Percentiles rank a stretch among this genome's conserved stretches.
Conservation (phyloP, 1,140 invertebrate species). For the Rhynchophorus ferrugineus region DNA sequence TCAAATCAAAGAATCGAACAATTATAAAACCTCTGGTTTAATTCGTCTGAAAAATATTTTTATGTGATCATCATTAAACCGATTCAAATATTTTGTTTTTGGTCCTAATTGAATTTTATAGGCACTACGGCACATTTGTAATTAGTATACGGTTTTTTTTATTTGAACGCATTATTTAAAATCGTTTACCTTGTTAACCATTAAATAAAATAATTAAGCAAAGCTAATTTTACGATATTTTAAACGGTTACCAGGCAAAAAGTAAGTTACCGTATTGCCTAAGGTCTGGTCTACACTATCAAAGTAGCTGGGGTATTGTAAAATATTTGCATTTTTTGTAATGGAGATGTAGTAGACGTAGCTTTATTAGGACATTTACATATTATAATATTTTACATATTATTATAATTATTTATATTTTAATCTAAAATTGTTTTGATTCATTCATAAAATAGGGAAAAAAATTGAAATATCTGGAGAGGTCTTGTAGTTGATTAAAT, state of each 20-base stretch:
- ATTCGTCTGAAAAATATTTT: too few species aligned
- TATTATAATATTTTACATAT: too few species aligned
- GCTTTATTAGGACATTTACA: too few species aligned
- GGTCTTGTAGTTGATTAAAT: too few species aligned
- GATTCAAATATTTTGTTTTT: conserved; percentile 7
- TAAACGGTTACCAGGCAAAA: conserved; percentile 8
- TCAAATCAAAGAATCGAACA: too few species aligned
- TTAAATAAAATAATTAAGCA: conserved; percentile 22
- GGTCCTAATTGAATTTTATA: neutral
- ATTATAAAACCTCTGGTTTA: too few species aligned
- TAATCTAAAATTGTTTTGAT: too few species aligned
- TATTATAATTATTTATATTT: too few species aligned
- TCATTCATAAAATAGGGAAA: too few species aligned
- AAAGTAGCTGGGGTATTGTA: neutral
- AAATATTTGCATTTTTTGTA: conserved; percentile 5
- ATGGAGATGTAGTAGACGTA: neutral
- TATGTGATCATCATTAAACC: neutral
- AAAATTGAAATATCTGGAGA: too few species aligned
- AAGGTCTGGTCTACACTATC: neutral
- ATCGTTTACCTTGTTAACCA: conserved; percentile 13
- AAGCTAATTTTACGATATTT: conserved; percentile 14
- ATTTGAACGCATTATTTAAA: conserved; percentile 5
- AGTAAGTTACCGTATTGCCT: conserved; percentile 8
- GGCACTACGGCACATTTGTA: neutral
- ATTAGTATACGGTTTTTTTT: conserved; percentile 2